Evolutionary conservation across 1,140 invertebrate species (phyloP), one percentile per base, ranked within the genome.

Genomic region (Drosophila lacertosa): DNA sequence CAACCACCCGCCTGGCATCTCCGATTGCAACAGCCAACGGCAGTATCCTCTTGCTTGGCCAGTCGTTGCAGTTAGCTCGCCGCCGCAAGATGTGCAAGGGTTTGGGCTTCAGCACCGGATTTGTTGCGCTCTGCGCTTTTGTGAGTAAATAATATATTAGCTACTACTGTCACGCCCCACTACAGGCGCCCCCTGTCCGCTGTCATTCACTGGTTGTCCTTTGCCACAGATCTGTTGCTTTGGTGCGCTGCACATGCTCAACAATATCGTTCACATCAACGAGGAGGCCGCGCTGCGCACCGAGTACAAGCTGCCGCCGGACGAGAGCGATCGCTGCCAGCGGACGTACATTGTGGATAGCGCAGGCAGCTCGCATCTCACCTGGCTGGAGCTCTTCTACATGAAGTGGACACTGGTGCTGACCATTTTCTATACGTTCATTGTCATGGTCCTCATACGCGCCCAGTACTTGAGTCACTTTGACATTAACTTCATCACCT

Each of bases 371-470:
- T 32, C 53, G 9, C 65, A 74, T 51, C 47, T 74, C 1, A 71
- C 65, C 11, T 67, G 66, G 63, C 40, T 72, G 50, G 76, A 78
- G 24, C 51, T 81, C 2, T 65, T 69, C 55, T 75, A 68, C n/a
- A 69, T 79, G 39, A 77, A 74, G 18, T 81, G 77, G 77, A 65
- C 67, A 0, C 29, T 81, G 29, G 72, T 78, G 7, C n/a, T 81
- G 15, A 74, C 76, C 24, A 59, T 81, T 44, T 39, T 71, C 40
- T 81, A 78, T 35, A 67, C 54, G 6, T 78, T 78, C 37, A 24
- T 58, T 1, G 55, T 72, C 6, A 71, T 77, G 58, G 16, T 74
- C 1, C 39, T 80, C 1, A 66, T 77, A 11, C 58, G 77, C 5
- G 77, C 75, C 24, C 68, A 80, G 22, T 77, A 67, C 26, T 24